Percentiles rank a stretch among this genome's conserved stretches.
Evolutionary conservation across 2,113 vertebrate genomes (phyloP).

Genomic region (Jacana jacana): DNA sequence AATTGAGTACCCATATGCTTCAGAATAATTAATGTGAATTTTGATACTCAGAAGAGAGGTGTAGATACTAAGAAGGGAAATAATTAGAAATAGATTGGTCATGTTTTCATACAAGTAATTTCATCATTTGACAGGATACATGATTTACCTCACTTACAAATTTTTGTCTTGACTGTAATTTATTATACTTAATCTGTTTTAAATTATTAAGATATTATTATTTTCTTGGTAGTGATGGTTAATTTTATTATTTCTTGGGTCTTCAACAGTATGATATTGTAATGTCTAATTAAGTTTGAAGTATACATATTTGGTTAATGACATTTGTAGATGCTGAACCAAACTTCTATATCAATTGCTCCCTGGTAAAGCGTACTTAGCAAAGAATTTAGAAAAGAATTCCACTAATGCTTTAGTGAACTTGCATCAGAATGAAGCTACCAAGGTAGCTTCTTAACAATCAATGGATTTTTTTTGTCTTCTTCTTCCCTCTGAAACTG

Average conservation of each 20-base stretch:
- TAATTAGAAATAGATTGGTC: background rate
- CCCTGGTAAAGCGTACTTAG: background rate
- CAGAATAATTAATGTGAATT: background rate
- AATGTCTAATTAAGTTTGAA: slow-evolving; percentile 31
- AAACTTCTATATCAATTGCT: background rate
- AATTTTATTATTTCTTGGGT: background rate
- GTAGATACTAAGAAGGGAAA: background rate
- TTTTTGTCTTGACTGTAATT: background rate
- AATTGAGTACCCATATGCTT: background rate
- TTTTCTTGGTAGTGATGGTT: background rate
- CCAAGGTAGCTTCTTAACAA: background rate
- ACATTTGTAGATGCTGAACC: background rate
- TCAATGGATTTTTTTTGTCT: background rate
- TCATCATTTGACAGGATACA: background rate
- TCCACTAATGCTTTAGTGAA: background rate
- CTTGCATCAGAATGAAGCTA: background rate
- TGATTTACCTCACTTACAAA: background rate
- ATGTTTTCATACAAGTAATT: background rate
- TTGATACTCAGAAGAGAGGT: background rate
- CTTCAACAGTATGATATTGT: background rate
- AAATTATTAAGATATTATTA: slow-evolving; percentile 12
- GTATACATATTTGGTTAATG: background rate
- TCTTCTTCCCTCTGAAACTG: accelerated
- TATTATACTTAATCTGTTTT: background rate
- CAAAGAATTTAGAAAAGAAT: background rate